phyloP scores from a whole-genome alignment of 2,113 vertebrate genomes.

The Hyperoodon ampullatus region DNA sequence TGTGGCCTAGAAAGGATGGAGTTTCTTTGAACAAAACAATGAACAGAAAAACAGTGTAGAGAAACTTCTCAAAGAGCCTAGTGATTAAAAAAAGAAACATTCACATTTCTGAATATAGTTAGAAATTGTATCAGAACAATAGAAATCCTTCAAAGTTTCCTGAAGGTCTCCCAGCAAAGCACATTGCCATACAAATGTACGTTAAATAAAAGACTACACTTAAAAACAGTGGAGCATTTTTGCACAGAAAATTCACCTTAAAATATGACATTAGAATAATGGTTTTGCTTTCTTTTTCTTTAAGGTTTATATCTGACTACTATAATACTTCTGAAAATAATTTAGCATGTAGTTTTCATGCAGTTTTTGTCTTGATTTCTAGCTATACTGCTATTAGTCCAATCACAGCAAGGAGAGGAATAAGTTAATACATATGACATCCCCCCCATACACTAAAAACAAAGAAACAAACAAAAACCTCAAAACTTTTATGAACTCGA shows the following conservation, averaged over 20 bases:
- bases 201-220: conserved; percentile 30
- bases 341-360: neutral
- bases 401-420: neutral
- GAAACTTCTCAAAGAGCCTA: conserved; percentile 64
- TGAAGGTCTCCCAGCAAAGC: conserved; percentile 63
- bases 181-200: neutral
- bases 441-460: neutral
- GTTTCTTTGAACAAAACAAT: conserved; percentile 62
- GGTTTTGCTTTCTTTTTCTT: conserved; percentile 20
- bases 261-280: conserved; percentile 25
- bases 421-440: neutral
- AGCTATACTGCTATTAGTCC: neutral
- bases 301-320: neutral
- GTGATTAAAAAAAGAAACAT: conserved; percentile 65
- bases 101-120: conserved; percentile 66
- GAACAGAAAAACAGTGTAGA: conserved; percentile 59
- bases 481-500: neutral
- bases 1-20: conserved; percentile 37
- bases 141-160: conserved; percentile 70
- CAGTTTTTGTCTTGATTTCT: neutral
- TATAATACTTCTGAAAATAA: neutral
- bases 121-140: conserved; percentile 65
- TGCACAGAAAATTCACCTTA: conserved; percentile 24
- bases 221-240: neutral
- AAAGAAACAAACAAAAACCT: neutral